phyloP scores from a whole-genome alignment of 2,888 invertebrate genomes.

The Norana najaformis region DNA sequence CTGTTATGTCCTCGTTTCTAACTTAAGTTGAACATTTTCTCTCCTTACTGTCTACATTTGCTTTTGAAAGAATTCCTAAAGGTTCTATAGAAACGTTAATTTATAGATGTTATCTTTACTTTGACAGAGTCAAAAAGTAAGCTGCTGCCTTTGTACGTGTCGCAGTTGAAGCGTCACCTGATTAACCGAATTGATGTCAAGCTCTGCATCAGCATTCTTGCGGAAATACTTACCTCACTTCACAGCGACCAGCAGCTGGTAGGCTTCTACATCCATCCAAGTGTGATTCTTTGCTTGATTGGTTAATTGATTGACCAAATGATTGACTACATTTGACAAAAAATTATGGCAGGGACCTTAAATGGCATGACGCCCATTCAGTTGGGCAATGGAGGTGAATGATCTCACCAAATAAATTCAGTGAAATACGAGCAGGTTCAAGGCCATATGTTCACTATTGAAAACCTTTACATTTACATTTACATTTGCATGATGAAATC shows the following conservation, averaged over 20 bases:
- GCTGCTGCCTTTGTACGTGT: slow-evolving; percentile 80
- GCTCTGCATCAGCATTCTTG: slow-evolving; percentile 82
- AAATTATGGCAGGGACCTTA: too few relatives aligned
- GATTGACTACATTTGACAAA: neutral
- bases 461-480: too few relatives aligned
- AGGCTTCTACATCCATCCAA: neutral
- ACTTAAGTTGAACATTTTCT: too few relatives aligned
- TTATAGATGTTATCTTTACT: neutral
- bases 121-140: slow-evolving; percentile 79
- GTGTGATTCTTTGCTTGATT: neutral
- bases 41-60: too few relatives aligned
- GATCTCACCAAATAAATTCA: too few relatives aligned
- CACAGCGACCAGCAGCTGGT: slow-evolving; percentile 60
- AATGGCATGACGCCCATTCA: too few relatives aligned
- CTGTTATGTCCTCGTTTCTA: too few relatives aligned
- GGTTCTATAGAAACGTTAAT: neutral
- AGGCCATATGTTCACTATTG: too few relatives aligned
- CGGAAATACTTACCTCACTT: slow-evolving; percentile 76
- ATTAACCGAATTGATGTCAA: slow-evolving; percentile 79
- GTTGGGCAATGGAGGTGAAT: too few relatives aligned
- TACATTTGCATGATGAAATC: too few relatives aligned
- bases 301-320: neutral
- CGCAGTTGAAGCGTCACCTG: slow-evolving; percentile 81
- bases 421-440: too few relatives aligned
- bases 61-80: neutral